These are phyloP conservation scores for Molossus alvarezi DNA, from an alignment of 2,797 vertebrate genomes.

Conservation along the genomic window DNA sequence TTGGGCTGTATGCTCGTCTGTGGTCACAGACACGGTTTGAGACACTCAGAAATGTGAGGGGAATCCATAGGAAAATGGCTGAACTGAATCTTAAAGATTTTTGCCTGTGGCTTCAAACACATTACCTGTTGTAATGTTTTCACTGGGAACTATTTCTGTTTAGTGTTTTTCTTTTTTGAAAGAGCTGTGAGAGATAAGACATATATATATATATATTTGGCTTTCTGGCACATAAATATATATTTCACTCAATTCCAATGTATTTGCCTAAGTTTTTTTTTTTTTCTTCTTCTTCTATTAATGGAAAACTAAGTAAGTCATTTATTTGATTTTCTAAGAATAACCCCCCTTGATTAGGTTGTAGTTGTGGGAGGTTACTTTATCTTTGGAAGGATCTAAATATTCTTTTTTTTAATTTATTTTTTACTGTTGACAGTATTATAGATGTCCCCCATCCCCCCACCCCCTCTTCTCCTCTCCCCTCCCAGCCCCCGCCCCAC, in stretches of 20 bases:
- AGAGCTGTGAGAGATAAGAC: constrained; percentile 22
- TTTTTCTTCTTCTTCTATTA: not conserved
- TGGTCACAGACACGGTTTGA: not conserved
- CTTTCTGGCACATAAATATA: not conserved
- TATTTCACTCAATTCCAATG: constrained; percentile 33
- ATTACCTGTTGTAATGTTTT: not conserved
- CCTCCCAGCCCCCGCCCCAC: too few relatives aligned
- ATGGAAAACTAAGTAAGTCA: constrained; percentile 10
- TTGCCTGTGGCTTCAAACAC: not conserved
- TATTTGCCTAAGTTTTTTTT: not conserved
- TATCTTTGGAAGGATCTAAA: not conserved
- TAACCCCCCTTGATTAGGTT: not conserved
- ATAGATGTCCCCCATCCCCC: too few relatives aligned
- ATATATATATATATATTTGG: not conserved
- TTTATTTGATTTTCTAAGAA: constrained; percentile 12
- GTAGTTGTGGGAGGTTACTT: not conserved
- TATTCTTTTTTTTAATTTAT: not conserved
- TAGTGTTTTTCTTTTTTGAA: constrained; percentile 22
- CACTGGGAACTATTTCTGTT: not conserved
- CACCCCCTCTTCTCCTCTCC: too few relatives aligned
- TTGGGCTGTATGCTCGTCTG: not conserved
- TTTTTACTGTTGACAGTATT: too few relatives aligned
- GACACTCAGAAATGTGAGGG: not conserved
- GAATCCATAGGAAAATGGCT: not conserved
- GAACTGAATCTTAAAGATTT: not conserved